These are phyloP conservation scores for Stenodera caucasica DNA, from an alignment of 2,888 invertebrate genomes.

Conservation along the genomic window DNA sequence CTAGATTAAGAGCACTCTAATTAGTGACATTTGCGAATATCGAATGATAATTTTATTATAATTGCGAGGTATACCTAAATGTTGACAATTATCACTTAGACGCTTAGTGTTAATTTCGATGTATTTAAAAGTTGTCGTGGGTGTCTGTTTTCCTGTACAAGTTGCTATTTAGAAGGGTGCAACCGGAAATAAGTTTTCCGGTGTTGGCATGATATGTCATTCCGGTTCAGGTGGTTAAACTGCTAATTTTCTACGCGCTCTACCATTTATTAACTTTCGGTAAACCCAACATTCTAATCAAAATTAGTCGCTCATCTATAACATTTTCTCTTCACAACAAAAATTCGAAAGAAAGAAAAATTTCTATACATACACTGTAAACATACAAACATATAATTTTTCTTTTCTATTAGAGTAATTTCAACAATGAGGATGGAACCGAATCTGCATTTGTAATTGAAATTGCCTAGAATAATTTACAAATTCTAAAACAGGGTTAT, in stretches of 20 bases:
- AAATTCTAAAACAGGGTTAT: slow-evolving; percentile 35
- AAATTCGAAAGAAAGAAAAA: too few species aligned
- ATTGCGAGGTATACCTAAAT: too few species aligned
- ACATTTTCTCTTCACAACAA: too few species aligned
- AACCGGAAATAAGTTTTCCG: slow-evolving; percentile 39
- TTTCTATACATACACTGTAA: not conserved
- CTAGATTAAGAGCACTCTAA: too few species aligned
- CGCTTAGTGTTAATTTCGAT: slow-evolving; percentile 38
- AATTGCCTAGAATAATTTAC: slow-evolving; percentile 35
- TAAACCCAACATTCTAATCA: not conserved
- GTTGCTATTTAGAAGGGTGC: slow-evolving; percentile 31
- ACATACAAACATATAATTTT: slow-evolving; percentile 23
- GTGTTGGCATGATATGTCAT: slow-evolving; percentile 34
- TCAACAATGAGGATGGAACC: not conserved
- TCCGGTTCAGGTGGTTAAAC: slow-evolving; percentile 36
- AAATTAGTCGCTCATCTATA: too few species aligned
- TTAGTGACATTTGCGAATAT: too few species aligned
- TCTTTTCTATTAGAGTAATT: not conserved
- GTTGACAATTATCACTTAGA: slow-evolving; percentile 35
- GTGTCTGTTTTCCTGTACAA: slow-evolving; percentile 36
- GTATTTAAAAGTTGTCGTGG: slow-evolving; percentile 36
- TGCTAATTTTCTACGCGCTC: slow-evolving; percentile 26
- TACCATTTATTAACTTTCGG: slow-evolving; percentile 12
- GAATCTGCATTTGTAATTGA: slow-evolving; percentile 37
- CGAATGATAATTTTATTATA: too few species aligned